Evolutionary conservation across 2,888 invertebrate species (phyloP).

Genomic region (Eristalinus aeneus): DNA sequence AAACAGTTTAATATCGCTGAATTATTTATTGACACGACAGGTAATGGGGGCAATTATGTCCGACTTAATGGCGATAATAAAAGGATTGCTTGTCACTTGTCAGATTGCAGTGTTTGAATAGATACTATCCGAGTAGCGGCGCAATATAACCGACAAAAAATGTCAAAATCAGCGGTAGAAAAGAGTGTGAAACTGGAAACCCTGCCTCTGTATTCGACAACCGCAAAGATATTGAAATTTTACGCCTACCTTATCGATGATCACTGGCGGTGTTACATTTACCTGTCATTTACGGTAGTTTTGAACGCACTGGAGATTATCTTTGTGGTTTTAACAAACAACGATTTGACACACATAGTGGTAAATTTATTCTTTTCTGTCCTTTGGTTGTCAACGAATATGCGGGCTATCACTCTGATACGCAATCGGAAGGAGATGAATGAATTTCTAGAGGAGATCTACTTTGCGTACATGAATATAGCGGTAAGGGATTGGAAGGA

Average conservation of each 20-base stretch:
- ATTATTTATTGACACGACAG: conserved; percentile 5
- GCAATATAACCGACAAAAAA: conserved; percentile 19
- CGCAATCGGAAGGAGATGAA: conserved; percentile 45
- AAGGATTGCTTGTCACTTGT: not conserved
- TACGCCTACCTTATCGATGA: conserved; percentile 50
- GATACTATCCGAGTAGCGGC: not conserved
- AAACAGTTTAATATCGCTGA: conserved; percentile 27
- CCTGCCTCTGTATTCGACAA: conserved; percentile 48
- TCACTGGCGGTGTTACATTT: conserved; percentile 56
- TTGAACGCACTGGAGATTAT: conserved; percentile 38
- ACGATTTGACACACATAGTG: conserved; percentile 31
- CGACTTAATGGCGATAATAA: not conserved
- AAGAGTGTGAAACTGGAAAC: conserved; percentile 33
- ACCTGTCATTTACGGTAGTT: not conserved
- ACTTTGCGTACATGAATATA: conserved; percentile 39
- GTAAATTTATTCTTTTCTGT: conserved; percentile 42
- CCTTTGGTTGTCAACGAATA: conserved; percentile 41
- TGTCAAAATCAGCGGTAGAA: not conserved
- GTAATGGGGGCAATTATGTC: not conserved
- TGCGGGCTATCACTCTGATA: conserved; percentile 28
- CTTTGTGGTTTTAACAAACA: conserved; percentile 25
- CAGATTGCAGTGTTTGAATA: not conserved
- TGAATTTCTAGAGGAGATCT: conserved; percentile 33
- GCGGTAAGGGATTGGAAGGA: conserved; percentile 14
- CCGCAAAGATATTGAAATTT: conserved; percentile 57